Conservation (phyloP, 2,797 vertebrate species). For the Notoglanidium macrostoma region DNA sequence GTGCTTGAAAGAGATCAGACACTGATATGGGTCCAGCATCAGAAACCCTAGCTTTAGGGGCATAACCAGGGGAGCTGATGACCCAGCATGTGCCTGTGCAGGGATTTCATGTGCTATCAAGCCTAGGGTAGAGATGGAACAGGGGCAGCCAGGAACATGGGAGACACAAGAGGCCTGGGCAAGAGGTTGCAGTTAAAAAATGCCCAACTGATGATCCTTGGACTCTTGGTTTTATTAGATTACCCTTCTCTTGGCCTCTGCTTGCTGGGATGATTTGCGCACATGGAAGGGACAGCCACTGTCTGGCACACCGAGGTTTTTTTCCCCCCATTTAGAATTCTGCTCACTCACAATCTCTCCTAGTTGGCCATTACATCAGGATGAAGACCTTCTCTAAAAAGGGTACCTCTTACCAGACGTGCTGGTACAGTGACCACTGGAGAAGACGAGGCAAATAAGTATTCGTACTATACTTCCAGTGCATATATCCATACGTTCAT, state of each 20-base stretch:
- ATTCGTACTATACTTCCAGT: neutral
- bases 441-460: neutral
- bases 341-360: neutral
- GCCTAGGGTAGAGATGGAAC: neutral
- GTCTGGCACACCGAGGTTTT: neutral
- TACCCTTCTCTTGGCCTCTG: neutral
- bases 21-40: neutral
- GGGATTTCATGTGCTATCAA: neutral
- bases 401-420: neutral
- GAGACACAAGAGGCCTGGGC: neutral
- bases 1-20: neutral
- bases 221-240: neutral
- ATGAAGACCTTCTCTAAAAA: neutral
- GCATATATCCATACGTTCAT: neutral
- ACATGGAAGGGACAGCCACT: neutral
- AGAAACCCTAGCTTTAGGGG: neutral
- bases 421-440: neutral
- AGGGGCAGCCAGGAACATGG: neutral
- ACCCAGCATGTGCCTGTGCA: neutral
- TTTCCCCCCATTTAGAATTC: neutral
- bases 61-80: neutral
- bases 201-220: neutral
- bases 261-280: neutral
- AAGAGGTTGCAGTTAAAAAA: neutral
- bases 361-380: neutral